These are phyloP conservation scores for Propithecus deckenii DNA, from an alignment of 2,797 vertebrate genomes.

Conservation along the genomic window DNA sequence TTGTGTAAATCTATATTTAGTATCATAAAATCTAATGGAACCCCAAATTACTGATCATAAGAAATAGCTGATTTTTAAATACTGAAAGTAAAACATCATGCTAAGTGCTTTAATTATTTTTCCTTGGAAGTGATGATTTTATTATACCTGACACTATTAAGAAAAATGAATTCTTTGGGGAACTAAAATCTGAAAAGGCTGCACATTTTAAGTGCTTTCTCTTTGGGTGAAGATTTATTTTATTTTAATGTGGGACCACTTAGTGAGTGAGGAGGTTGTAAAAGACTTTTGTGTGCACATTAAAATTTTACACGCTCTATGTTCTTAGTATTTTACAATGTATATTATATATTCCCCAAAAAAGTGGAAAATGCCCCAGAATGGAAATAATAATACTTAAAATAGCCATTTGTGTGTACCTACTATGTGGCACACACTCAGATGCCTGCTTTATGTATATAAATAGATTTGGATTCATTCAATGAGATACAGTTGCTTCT, in stretches of 20 bases:
- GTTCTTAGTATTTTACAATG: slow-evolving; percentile 80
- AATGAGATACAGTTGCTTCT: neutral
- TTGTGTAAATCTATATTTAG: slow-evolving; percentile 69
- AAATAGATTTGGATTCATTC: neutral
- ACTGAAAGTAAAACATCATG: slow-evolving; percentile 65
- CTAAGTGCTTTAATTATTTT: slow-evolving; percentile 73
- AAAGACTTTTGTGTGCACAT: slow-evolving; percentile 73
- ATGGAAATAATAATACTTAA: slow-evolving; percentile 40
- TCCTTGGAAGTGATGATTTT: slow-evolving; percentile 67
- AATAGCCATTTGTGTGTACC: neutral
- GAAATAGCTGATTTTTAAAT: slow-evolving; percentile 78
- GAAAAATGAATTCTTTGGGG: slow-evolving; percentile 68
- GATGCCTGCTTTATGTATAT: neutral
- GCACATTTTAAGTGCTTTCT: slow-evolving; percentile 65
- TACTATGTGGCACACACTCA: neutral
- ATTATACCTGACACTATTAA: slow-evolving; percentile 72
- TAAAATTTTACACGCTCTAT: slow-evolving; percentile 79
- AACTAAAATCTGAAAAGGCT: slow-evolving; percentile 65
- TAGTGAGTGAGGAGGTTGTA: slow-evolving; percentile 78
- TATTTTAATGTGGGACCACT: slow-evolving; percentile 80
- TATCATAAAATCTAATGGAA: slow-evolving; percentile 74
- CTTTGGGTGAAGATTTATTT: slow-evolving; percentile 78
- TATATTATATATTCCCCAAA: slow-evolving; percentile 76
- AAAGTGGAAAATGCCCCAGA: slow-evolving; percentile 69
- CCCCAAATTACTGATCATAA: slow-evolving; percentile 68